Evolutionary conservation across 2,113 vertebrate species (phyloP), one percentile per base, ranked within the genome.

Genomic region (Rhea americana): DNA sequence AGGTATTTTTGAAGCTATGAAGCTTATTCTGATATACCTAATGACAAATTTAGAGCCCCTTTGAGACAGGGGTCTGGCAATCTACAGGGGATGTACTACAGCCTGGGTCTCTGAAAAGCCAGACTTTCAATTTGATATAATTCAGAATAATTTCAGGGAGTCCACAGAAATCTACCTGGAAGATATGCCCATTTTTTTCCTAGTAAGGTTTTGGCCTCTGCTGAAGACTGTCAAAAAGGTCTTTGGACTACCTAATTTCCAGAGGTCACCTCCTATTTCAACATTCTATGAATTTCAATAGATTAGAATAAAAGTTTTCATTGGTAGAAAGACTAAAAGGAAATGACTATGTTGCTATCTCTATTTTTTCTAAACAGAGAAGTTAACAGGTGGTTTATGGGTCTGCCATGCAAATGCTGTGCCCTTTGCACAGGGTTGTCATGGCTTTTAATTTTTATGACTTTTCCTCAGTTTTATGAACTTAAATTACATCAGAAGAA

Each of bases 1-100:
- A 92, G 77, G 98, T 98, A 95, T 70, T 95, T 84, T 32, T 87
- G 30, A 77, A 91, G 50, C 9, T 20, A 11, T 45, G 24, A 72
- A 21, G 8, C 43, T 92, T 85, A 41, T 53, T 85, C 53, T 82
- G 39, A 9, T 53, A 17, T 1, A 37, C 5, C 25, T 73, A 37
- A 41, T 13, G 45, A 82, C 11, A 84, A 43, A 58, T 53, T 24
- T 13, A n/a, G 18, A 85, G 35, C 41, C 20, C 17, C 8, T 70
- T 85, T 80, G 72, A 89, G 39, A 35, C 0, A 32, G 39, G 25
- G 28, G 8, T 24, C 51, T 90, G 68, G 56, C 37, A 71, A 41
- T 55, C 32, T 37, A 1, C 22, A 76, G 50, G 37, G 30, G 26
- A 77, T 18, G 13, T 25, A 12, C 50, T 21, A 25, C 35, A 86